These are phyloP conservation scores for Drosophila mojavensis DNA, from an alignment of 1,140 invertebrate genomes.

Conservation along the genomic window DNA sequence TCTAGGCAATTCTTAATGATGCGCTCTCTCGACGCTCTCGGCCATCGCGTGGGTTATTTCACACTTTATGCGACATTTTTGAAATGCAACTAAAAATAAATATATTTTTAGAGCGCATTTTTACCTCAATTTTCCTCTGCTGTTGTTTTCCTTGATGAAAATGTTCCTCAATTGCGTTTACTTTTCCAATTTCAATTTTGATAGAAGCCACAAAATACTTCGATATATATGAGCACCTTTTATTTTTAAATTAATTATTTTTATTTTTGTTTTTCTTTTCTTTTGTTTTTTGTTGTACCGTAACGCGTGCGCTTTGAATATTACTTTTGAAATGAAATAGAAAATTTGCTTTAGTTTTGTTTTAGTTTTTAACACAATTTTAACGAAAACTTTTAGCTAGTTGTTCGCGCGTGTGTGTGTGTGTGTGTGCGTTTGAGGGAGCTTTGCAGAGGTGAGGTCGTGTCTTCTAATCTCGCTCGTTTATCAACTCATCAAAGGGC, in stretches of 20 bases:
- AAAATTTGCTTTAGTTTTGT: slow-evolving; percentile 11
- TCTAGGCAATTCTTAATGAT: background rate
- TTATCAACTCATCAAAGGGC: slow-evolving; percentile 76
- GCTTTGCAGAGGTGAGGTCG: background rate
- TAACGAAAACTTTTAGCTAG: slow-evolving; percentile 27
- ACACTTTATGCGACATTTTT: slow-evolving; percentile 67
- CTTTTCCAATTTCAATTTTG: slow-evolving; percentile 22
- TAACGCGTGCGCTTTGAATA: slow-evolving; percentile 59
- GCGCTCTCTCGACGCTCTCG: background rate
- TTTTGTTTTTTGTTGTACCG: slow-evolving; percentile 29
- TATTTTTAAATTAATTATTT: slow-evolving; percentile 32
- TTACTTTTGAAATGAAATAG: slow-evolving; percentile 47
- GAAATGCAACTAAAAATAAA: slow-evolving; percentile 75
- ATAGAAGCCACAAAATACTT: slow-evolving; percentile 27
- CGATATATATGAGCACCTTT: slow-evolving; percentile 68
- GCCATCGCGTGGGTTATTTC: slow-evolving; percentile 70
- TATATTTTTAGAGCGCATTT: slow-evolving; percentile 37
- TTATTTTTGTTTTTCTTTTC: slow-evolving; percentile 22
- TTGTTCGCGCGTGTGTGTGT: slow-evolving; percentile 14
- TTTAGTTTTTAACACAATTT: slow-evolving; percentile 51
- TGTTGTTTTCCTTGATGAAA: slow-evolving; percentile 10
- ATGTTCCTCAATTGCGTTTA: slow-evolving; percentile 3
- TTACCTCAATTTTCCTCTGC: slow-evolving; percentile 33
- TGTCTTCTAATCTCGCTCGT: slow-evolving; percentile 41
- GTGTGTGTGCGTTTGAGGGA: background rate